These are phyloP conservation scores for Enhydra lutris DNA, from an alignment of 2,113 vertebrate species.

Conservation along the genomic window DNA sequence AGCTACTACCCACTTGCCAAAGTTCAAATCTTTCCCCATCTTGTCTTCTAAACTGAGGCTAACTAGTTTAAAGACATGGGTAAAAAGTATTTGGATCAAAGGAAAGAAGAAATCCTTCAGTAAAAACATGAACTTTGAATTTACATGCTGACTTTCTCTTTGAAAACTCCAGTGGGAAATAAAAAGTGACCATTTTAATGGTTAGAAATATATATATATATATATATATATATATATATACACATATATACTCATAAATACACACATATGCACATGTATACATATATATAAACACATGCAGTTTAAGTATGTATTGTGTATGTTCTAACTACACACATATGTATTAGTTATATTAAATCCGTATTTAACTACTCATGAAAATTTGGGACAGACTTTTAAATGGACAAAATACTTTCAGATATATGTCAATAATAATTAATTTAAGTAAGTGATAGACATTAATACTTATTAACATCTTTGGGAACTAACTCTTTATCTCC, in stretches of 20 bases:
- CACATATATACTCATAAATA: background rate
- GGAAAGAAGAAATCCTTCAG: background rate
- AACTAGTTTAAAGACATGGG: background rate
- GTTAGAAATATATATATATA: background rate
- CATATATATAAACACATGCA: background rate
- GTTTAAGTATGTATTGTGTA: background rate
- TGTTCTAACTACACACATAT: background rate
- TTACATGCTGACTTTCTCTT: background rate
- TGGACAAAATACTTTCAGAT: background rate
- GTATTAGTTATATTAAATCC: background rate
- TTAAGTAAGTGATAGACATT: background rate
- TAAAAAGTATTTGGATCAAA: background rate
- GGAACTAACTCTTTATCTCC: background rate
- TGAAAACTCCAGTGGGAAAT: background rate
- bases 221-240: background rate
- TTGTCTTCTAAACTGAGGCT: background rate
- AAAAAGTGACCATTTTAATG: background rate
- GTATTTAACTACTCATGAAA: background rate
- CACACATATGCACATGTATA: background rate
- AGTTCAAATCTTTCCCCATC: background rate
- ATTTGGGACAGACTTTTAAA: background rate
- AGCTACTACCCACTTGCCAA: background rate
- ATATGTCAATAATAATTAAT: background rate
- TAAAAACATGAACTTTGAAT: background rate
- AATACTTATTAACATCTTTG: background rate